These are phyloP conservation scores for Danio choprae DNA, from an alignment of 2,797 vertebrate species.

Conservation along the genomic window DNA sequence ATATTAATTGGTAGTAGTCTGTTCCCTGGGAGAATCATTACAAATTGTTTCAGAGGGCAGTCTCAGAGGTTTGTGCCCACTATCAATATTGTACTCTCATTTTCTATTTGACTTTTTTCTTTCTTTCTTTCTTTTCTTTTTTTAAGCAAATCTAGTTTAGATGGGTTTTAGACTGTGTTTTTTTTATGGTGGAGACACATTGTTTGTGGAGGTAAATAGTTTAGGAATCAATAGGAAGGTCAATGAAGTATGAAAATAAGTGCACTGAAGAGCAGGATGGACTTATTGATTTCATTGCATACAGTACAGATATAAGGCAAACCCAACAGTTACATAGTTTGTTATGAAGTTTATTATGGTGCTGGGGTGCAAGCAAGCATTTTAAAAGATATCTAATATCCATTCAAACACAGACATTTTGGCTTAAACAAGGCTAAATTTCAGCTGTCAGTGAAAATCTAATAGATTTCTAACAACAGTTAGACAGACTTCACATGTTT, in stretches of 20 bases:
- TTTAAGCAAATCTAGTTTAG: conserved; percentile 25
- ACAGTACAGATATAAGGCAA: conserved; percentile 13
- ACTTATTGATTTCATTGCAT: conserved; percentile 50
- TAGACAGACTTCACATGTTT: too few relatives aligned
- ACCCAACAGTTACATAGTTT: conserved; percentile 20
- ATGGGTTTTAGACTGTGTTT: conserved; percentile 19
- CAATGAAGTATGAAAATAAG: conserved; percentile 48
- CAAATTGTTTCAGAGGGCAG: conserved; percentile 5
- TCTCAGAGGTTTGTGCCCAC: conserved; percentile 1
- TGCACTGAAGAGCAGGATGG: conserved; percentile 22
- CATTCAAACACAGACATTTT: too few relatives aligned
- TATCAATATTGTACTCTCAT: conserved; percentile 30
- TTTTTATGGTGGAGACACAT: conserved; percentile 9
- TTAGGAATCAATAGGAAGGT: conserved; percentile 49
- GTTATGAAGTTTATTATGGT: conserved; percentile 26
- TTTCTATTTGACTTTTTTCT: conserved; percentile 33
- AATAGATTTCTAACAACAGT: too few relatives aligned
- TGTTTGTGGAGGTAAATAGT: conserved; percentile 38
- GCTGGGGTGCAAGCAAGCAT: not conserved
- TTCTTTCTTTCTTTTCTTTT: not conserved
- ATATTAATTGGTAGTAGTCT: conserved; percentile 22
- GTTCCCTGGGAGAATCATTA: conserved; percentile 21
- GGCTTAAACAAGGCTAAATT: too few relatives aligned
- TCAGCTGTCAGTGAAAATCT: too few relatives aligned
- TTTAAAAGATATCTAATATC: too few relatives aligned